A percentile compares a stretch with the other conserved stretches of the same genome.
Evolutionary conservation across 1,140 invertebrate species (phyloP).

Genomic region (Pectinophora gossypiella): DNA sequence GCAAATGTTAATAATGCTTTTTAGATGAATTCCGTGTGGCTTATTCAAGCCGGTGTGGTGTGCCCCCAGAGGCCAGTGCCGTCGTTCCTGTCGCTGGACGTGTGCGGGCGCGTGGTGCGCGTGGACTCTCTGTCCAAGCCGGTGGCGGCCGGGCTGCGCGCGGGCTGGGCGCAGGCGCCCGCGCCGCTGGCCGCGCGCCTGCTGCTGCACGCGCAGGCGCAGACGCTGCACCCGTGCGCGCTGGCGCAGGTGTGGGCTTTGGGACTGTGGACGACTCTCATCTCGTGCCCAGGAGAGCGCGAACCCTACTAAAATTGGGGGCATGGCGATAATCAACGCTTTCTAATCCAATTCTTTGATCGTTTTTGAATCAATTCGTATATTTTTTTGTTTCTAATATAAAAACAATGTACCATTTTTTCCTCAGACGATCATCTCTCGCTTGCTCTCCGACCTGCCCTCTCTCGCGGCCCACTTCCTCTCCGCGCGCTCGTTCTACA

Average conservation of each 20-base stretch:
- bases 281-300: too few relatives aligned
- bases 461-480: constrained; percentile 79
- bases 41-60: too few relatives aligned
- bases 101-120: constrained; percentile 84
- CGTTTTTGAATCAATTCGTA: too few relatives aligned
- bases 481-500: constrained; percentile 80
- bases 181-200: constrained; percentile 77
- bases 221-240: constrained; percentile 83
- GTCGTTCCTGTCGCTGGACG: constrained; percentile 85
- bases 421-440: constrained; percentile 76
- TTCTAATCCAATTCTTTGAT: too few relatives aligned
- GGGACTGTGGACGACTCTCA: too few relatives aligned
- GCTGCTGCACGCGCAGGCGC: constrained; percentile 83
- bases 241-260: constrained; percentile 79
- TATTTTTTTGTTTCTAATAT: too few relatives aligned
- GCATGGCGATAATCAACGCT: too few relatives aligned
- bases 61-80: constrained; percentile 41
- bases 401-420: too few relatives aligned
- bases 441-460: constrained; percentile 80
- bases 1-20: too few relatives aligned
- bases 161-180: constrained; percentile 84
- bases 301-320: too few relatives aligned
- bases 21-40: too few relatives aligned
- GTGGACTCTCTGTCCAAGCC: constrained; percentile 90
- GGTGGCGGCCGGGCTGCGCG: constrained; percentile 81